Evolutionary conservation across 2,888 invertebrate species (phyloP), one percentile per base, ranked within the genome.

Genomic region (Orthosia cruda): DNA sequence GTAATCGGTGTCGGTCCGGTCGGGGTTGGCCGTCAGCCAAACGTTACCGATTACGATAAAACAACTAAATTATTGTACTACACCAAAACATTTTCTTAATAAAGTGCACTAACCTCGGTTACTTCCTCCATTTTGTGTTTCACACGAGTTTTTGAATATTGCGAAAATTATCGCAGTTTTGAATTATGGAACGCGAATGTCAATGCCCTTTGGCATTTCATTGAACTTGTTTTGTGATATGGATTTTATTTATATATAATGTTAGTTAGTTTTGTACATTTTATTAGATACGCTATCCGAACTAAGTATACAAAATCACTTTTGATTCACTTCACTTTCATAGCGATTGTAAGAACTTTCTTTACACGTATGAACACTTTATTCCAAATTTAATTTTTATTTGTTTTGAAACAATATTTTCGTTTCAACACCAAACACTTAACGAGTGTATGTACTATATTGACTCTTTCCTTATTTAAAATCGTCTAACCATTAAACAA

Each of bases 101-200:
- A 67, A 79, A 83, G 80, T 71, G 65, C 71, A 87, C 87, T 77
- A 81, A 88, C 87, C 88, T 88, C 88, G 15, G 59, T 74, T 49
- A 77, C 85, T 50, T 83, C 85, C 23, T 86, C 83, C 87, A 87
- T 87, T 73, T 67, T 71, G n/a, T 16, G 26, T 23, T 12, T 18
- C 3, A 13, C 3, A 13, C 18, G 13, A 2, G 16, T 7, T 18
- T 59, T 47, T 12, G 1, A 18, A 32, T 57, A 62, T 52, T 77
- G 18, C 26, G 18, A 72, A 64, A 20, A 68, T 23, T 68, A 61
- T 68, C 67, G 71, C 32, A 3, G 50, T 2, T 66, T 61, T 66
- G 16, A 71, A 70, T 67, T 61, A 32, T 32, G 23, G 52, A 47
- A 40, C 50, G 26, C 26, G 52, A 74, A 67, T 74, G 81, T 67